Percentiles rank a stretch among this genome's conserved stretches.
These are phyloP conservation scores for Sphyrna mokarran DNA, from an alignment of 2,113 vertebrate species.

Conservation along the genomic window DNA sequence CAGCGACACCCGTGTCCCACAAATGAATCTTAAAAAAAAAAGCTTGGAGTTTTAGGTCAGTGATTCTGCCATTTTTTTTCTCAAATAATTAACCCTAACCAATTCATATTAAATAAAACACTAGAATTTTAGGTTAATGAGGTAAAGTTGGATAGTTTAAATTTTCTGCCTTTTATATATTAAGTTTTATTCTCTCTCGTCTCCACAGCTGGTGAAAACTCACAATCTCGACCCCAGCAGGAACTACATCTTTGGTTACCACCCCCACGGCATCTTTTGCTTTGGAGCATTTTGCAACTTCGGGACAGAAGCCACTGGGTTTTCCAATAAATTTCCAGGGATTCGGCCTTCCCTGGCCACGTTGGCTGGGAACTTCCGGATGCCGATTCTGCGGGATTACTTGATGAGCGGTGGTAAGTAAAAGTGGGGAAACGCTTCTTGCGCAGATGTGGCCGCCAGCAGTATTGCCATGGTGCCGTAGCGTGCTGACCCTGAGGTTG, in stretches of 20 bases:
- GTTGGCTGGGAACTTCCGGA: slow-evolving; percentile 85
- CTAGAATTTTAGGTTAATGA: background rate
- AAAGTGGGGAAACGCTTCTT: background rate
- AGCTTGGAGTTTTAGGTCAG: too few relatives aligned
- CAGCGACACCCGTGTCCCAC: too few relatives aligned
- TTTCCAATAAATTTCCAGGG: slow-evolving; percentile 87
- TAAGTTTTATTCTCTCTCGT: background rate
- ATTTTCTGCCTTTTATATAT: background rate
- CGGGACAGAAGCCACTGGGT: slow-evolving; percentile 85
- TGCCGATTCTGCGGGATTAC: slow-evolving; percentile 87
- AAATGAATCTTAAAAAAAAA: too few relatives aligned
- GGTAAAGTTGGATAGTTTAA: background rate
- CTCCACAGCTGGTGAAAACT: slow-evolving; percentile 82
- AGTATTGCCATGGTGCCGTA: background rate
- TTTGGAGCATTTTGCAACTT: slow-evolving; percentile 96
- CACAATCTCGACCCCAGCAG: slow-evolving; percentile 80
- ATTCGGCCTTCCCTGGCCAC: slow-evolving; percentile 87
- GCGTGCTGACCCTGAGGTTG: background rate
- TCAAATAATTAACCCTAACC: background rate
- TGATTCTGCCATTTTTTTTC: background rate
- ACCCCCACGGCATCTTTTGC: slow-evolving; percentile 91
- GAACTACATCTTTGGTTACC: slow-evolving; percentile 94
- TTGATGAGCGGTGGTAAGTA: slow-evolving; percentile 91
- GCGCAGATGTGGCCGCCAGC: too few relatives aligned
- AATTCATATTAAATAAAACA: background rate